Conservation (phyloP, 2,888 invertebrate species). For the Eupithecia dodoneata region DNA sequence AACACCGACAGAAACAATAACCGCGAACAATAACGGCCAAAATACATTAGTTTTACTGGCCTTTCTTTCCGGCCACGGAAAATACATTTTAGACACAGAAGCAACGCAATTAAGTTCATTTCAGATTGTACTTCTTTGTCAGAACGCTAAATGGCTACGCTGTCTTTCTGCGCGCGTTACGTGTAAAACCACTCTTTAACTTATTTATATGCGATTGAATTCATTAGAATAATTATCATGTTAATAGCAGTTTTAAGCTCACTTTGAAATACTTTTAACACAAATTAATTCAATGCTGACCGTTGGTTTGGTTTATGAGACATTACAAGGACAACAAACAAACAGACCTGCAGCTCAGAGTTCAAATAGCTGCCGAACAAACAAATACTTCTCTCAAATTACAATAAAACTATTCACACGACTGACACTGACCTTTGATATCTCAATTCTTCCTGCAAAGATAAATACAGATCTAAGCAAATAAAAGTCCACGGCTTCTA, state of each 20-base stretch:
- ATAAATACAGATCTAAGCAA: background rate
- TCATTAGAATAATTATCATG: background rate
- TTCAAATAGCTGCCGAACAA: constrained; percentile 2
- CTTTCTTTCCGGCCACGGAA: too few relatives aligned
- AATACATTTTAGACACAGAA: too few relatives aligned
- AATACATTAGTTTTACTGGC: too few relatives aligned
- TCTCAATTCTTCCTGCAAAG: background rate
- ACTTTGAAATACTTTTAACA: background rate
- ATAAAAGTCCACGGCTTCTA: constrained; percentile 20
- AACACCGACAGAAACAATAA: background rate
- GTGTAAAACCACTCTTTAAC: too few relatives aligned
- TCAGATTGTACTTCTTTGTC: too few relatives aligned
- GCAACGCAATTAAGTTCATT: too few relatives aligned
- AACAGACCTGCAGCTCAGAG: background rate
- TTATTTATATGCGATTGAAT: background rate
- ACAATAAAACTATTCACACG: background rate
- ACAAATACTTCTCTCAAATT: background rate
- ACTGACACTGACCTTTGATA: too few relatives aligned
- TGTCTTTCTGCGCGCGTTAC: too few relatives aligned
- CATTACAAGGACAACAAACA: background rate
- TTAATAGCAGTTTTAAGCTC: background rate
- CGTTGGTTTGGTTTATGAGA: background rate
- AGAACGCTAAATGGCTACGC: too few relatives aligned
- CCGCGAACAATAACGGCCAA: background rate
- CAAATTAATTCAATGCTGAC: background rate